Base-by-base conservation (phyloP, 64 coral and sea anemone species). In the Catalaphyllia jardinei region DNA sequence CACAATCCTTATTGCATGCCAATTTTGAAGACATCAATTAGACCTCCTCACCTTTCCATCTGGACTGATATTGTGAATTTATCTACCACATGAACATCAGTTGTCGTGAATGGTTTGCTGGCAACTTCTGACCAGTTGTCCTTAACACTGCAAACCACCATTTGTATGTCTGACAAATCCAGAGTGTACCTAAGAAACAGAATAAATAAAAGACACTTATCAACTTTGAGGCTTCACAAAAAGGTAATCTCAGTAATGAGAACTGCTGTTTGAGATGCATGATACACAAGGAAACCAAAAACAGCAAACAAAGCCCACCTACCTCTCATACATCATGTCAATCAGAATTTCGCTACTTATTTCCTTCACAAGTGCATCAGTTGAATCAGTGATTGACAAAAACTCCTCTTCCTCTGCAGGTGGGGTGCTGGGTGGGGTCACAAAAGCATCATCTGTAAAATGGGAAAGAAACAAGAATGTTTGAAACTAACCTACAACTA, bases 111-210 rank as follows among this genome's bases (percentile, higher is more conserved):
- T 0, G 90, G 87, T 57, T 93, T 92, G 63, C 88, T 92, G 28
- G 89, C 67, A 16, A 96, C 92, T 28, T 93, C 93, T 86, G 76
- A 83, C 75, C 93, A 89, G 61, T 93, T 89, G 13, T 99, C 97
- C 24, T 88, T 95, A 10, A 89, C 93, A 74, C 81, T 94, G 69
- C 93, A 95, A 4, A 99, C 91, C 18, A 99, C 91, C 93, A 99
- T 93, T 86, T 99, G 97, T 30, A 99, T 93, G 35, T 99, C 97
- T 52, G 97, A 90, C 52, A 99, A 86, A n/a, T 93, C 86, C 50
- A 99, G 80, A 16, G 89, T 93, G 69, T 99, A 99, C 74, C 97
- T 98, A 52, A 50, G 51, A 25, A 82, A 38, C 30, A 29, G 88
- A 93, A 6, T 33, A 15, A 60, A 18, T 12, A 22, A 72, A 12